Percentiles rank a stretch among this genome's conserved stretches.
Evolutionary conservation across 2,797 vertebrate genomes (phyloP).

Genomic region (Atherinosoma microstoma): DNA sequence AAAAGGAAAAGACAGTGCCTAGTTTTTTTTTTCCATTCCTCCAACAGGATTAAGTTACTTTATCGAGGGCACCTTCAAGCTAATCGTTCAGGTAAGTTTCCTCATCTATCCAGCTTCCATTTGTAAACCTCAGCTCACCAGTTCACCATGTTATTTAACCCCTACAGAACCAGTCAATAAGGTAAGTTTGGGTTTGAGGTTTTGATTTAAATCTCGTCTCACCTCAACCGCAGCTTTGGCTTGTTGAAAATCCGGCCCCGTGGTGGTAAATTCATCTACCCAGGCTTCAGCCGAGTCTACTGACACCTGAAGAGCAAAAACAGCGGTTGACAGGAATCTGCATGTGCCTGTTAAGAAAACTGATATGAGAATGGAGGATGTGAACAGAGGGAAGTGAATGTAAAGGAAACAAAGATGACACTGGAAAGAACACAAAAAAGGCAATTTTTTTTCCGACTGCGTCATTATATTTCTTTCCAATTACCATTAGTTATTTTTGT

Average conservation of each 20-base stretch:
- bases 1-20: neutral
- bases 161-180: neutral
- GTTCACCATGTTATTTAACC: slow-evolving; percentile 7
- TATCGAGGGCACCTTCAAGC: slow-evolving; percentile 17
- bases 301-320: slow-evolving; percentile 81
- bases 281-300: slow-evolving; percentile 95
- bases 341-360: slow-evolving; percentile 1
- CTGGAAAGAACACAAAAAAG: slow-evolving; percentile 37
- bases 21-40: neutral
- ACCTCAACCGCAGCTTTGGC: slow-evolving; percentile 98
- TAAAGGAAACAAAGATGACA: slow-evolving; percentile 59
- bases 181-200: neutral
- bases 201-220: slow-evolving; percentile 58
- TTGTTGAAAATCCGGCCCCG: slow-evolving; percentile 93
- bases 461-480: slow-evolving; percentile 9
- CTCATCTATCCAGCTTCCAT: neutral
- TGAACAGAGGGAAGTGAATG: slow-evolving; percentile 58
- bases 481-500: neutral
- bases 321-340: slow-evolving; percentile 31
- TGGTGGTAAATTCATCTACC: slow-evolving; percentile 93
- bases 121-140: slow-evolving; percentile 10
- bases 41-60: slow-evolving; percentile 1
- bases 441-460: slow-evolving; percentile 6
- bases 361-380: slow-evolving; percentile 25
- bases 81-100: slow-evolving; percentile 10